Evolutionary conservation across 92 coral and sea anemone species (phyloP), one percentile per base, ranked within the genome.

Genomic region (Paramuricea clavata): DNA sequence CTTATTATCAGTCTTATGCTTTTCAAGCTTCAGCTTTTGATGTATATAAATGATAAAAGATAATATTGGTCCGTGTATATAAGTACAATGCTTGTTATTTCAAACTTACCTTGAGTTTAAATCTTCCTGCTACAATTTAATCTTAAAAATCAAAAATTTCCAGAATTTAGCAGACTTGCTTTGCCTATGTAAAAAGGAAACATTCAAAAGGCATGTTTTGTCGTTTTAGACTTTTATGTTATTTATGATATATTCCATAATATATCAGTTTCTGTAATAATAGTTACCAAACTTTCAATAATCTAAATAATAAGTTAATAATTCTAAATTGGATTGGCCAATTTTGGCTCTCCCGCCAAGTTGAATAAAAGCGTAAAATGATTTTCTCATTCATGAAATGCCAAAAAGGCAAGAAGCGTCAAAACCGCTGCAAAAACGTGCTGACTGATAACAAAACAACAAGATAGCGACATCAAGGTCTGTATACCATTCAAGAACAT

Each of bases 281-380:
- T 60, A 22, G 32, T 60, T 60, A 26, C 8, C 2, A 3, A 23
- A n/a, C 5, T 57, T 6, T n/a, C 10, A n/a, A 60, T 60, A 60
- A 60, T 28, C 32, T 65, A 12, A 28, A 26, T 31, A 54, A 21
- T 9, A 0, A 47, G 52, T 47, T 12, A 47, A 15, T 47, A 47
- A 47, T 12, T 15, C 52, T n/a, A 2, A 22, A 60, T 11, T 22
- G 31, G 68, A 65, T 65, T 65, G 72, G 39, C 10, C 39, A 11
- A 12, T 12, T 65, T 62, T 65, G n/a, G n/a, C 39, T 65, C 72
- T 26, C 72, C 35, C 72, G 72, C 72, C 72, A 33, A 28, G 39
- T 28, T 65, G 41, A 65, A 65, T 60, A 31, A 60, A n/a, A 60
- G 68, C 68, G 30, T 60, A 60, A 60, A 60, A 65, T 65, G 39